These are phyloP conservation scores for Lepisosteus osseus DNA, from an alignment of 2,113 vertebrate genomes.

Conservation along the genomic window DNA sequence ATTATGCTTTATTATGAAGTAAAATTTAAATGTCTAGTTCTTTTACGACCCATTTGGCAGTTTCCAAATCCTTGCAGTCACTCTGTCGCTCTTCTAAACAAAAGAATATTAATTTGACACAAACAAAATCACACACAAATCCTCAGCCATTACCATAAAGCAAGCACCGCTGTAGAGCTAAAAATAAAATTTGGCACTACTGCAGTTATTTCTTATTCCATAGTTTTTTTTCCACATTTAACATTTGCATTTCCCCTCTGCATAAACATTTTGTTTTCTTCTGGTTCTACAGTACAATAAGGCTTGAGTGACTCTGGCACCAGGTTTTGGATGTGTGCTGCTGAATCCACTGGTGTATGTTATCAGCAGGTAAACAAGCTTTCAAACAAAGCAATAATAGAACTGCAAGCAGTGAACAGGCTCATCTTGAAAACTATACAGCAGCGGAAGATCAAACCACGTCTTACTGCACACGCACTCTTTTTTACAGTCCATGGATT, in stretches of 20 bases:
- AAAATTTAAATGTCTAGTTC: no score
- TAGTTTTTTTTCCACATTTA: slow-evolving; percentile 76
- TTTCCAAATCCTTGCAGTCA: neutral
- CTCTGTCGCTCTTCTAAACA: neutral
- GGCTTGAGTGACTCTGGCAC: slow-evolving; percentile 79
- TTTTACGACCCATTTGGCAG: neutral
- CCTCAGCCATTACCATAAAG: slow-evolving; percentile 49
- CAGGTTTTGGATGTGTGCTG: slow-evolving; percentile 74
- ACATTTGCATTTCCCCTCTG: slow-evolving; percentile 69
- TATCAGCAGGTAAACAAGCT: slow-evolving; percentile 84
- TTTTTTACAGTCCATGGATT: slow-evolving; percentile 65
- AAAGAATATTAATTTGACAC: slow-evolving; percentile 45
- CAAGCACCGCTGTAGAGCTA: slow-evolving; percentile 63
- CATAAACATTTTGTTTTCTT: slow-evolving; percentile 74
- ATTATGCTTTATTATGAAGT: no score
- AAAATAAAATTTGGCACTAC: slow-evolving; percentile 76
- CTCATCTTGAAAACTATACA: slow-evolving; percentile 75
- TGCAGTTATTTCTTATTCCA: slow-evolving; percentile 67
- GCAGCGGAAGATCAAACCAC: slow-evolving; percentile 72
- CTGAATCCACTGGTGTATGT: slow-evolving; percentile 79
- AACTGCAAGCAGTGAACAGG: slow-evolving; percentile 72
- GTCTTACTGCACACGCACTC: slow-evolving; percentile 62
- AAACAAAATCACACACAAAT: slow-evolving; percentile 55
- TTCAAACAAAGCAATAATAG: slow-evolving; percentile 79
- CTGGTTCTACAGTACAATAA: slow-evolving; percentile 70